Percentiles rank a stretch among this genome's conserved stretches.
These are phyloP conservation scores for Temnopleurus reevesii DNA, from an alignment of 53 echinoderm and acorn worm species.

Conservation along the genomic window DNA sequence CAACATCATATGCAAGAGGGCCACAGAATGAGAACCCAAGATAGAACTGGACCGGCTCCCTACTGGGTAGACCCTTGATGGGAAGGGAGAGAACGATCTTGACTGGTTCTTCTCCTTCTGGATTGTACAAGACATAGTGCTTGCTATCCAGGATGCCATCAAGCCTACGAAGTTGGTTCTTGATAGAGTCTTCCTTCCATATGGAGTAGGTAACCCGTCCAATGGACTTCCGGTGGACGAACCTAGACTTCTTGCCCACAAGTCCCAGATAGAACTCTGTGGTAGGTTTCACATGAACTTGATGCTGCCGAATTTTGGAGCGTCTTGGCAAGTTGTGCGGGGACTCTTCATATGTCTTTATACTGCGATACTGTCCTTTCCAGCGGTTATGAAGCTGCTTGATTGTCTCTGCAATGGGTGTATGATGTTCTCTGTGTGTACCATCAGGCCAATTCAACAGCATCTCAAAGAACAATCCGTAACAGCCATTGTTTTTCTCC, in stretches of 20 bases:
- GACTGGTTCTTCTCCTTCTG: conserved; percentile 7
- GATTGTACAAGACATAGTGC: background rate
- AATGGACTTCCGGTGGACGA: conserved; percentile 29
- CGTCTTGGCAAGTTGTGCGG: background rate
- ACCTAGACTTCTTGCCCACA: background rate
- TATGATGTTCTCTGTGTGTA: background rate
- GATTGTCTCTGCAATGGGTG: conserved; percentile 1
- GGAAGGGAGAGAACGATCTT: conserved; percentile 30
- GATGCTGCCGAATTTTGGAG: background rate
- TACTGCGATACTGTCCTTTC: background rate
- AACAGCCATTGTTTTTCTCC: background rate
- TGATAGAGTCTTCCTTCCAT: conserved; percentile 33
- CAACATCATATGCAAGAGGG: conserved; percentile 49
- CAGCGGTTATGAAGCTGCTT: background rate
- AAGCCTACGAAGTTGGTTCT: background rate
- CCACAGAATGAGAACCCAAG: conserved; percentile 50
- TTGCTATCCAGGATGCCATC: conserved; percentile 32
- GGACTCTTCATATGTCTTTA: background rate
- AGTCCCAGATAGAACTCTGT: conserved; percentile 49
- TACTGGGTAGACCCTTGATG: conserved; percentile 36
- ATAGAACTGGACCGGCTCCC: conserved; percentile 40
- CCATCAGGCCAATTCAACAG: conserved; percentile 52
- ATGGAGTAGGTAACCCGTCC: background rate
- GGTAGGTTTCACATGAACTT: background rate
- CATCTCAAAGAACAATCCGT: conserved; percentile 57